A percentile compares a stretch with the other conserved stretches of the same genome.
phyloP scores from a whole-genome alignment of 2,888 invertebrate species.

The Hermaeophaga mercurialis region DNA sequence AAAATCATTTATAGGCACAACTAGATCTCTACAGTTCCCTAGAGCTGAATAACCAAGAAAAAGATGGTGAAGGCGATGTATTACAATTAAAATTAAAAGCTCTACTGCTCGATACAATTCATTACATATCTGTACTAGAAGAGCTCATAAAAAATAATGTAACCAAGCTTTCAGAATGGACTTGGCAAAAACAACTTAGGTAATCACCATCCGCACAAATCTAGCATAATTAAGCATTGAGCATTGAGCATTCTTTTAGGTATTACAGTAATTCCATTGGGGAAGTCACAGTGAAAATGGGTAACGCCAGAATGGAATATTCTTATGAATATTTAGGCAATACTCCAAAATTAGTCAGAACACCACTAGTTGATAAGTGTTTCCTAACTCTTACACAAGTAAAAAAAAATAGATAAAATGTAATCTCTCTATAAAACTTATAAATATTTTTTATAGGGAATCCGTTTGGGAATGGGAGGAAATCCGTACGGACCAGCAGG shows the following conservation, averaged over 20 bases:
- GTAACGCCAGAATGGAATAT: conserved; percentile 91
- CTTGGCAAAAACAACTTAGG: conserved; percentile 94
- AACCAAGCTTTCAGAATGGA: conserved; percentile 77
- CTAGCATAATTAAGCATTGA: neutral
- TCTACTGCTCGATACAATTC: conserved; percentile 90
- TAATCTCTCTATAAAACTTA: too few relatives aligned
- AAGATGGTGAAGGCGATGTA: conserved; percentile 44
- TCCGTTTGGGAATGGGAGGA: conserved; percentile 95
- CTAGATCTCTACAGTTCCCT: conserved; percentile 60
- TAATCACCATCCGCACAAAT: conserved; percentile 47
- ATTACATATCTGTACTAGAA: conserved; percentile 84
- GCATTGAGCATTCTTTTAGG: too few relatives aligned
- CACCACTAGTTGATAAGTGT: conserved; percentile 95
- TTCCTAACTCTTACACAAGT: conserved; percentile 95
- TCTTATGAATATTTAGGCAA: conserved; percentile 99
- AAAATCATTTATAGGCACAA: conserved; percentile 52
- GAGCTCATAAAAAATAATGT: conserved; percentile 74
- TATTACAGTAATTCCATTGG: conserved; percentile 70
- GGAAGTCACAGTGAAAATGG: conserved; percentile 82
- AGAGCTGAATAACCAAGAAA: conserved; percentile 45
- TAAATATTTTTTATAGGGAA: conserved; percentile 72
- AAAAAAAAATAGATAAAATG: too few relatives aligned
- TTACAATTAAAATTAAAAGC: conserved; percentile 84
- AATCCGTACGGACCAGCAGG: conserved; percentile 99
- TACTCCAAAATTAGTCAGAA: conserved; percentile 91